Base-by-base conservation (phyloP, 2,888 invertebrate species). In the Silvanus unidentatus region DNA sequence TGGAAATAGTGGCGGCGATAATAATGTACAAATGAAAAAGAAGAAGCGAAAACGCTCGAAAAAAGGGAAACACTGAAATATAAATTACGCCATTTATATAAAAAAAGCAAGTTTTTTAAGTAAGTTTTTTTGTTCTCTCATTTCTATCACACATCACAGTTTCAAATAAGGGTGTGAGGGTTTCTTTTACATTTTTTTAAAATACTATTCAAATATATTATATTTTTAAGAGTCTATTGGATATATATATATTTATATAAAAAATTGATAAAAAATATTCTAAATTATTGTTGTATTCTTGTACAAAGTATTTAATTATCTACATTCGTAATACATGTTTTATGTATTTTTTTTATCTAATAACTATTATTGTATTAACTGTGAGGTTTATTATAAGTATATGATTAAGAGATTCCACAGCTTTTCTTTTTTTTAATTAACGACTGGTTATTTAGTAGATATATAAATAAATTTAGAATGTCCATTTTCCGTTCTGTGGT, bases 1-100 rank as follows among this genome's bases (percentile, higher is more conserved):
- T 55, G 72, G 73, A 11, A 73, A 73, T 8, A 73, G 73, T 40
- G 73, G 73, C 50, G 68, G 70, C 37, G 58, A 59, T 29, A 70
- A 44, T 34, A 71, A 46, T 42, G 52, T 10, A 4, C 9, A 45
- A 35, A 39, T 59, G 46, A 74, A 74, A 53, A 77, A 75, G 55
- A 77, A 75, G 55, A 73, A 73, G 53, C 71, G 74, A 55, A 77
- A 77, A 65, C 73, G 70, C 36, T 73, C 75, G 32, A 77, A 76
- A 56, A 76, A 73, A 53, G 74, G 75, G 44, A 77, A 77, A 57
- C 75, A 77, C 54, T 76, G 59, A 69, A 44, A 45, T 50, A 38
- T 42, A n/a, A n/a, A n/a, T 42, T 48, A 29, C 42, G 35, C 39
- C 40, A 40, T 47, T 47, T 41, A 16, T 14, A 45, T 38, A 32